Evolutionary conservation across 2,888 invertebrate genomes (phyloP).

Genomic region (Ommatoiulus sabulosus): DNA sequence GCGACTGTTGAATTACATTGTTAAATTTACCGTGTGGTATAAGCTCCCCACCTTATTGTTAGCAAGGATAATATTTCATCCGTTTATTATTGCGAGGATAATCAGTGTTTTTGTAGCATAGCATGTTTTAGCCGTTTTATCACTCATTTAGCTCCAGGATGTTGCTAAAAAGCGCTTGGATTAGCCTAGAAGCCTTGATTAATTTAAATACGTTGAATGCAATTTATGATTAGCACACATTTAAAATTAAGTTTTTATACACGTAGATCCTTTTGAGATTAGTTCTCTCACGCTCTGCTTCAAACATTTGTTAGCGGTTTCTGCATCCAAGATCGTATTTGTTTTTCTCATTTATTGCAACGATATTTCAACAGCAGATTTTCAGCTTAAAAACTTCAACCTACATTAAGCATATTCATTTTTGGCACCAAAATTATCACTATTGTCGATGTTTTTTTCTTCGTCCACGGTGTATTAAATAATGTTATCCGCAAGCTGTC

Average conservation of each 20-base stretch:
- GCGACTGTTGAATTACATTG: background rate
- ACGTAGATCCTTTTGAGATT: background rate
- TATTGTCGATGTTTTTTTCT: background rate
- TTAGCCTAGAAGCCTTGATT: constrained; percentile 7
- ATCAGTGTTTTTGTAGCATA: background rate
- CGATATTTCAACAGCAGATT: background rate
- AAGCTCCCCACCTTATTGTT: no score
- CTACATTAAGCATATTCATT: background rate
- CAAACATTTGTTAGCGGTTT: background rate
- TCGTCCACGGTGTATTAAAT: background rate
- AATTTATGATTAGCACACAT: background rate
- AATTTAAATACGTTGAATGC: constrained; percentile 20
- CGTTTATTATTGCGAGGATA: no score
- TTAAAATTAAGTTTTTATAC: background rate
- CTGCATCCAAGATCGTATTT: background rate
- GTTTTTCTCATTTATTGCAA: background rate
- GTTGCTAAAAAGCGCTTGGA: background rate
- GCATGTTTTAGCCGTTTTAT: background rate
- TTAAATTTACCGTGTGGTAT: background rate
- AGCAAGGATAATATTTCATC: no score
- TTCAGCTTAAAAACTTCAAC: background rate
- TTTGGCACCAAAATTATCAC: background rate
- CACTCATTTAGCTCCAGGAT: background rate
- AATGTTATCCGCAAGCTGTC: no score
- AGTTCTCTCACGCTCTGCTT: background rate